Percentiles rank a stretch among this genome's conserved stretches.
Evolutionary conservation across 2,113 vertebrate species (phyloP).

Genomic region (Myiagra hebetior): DNA sequence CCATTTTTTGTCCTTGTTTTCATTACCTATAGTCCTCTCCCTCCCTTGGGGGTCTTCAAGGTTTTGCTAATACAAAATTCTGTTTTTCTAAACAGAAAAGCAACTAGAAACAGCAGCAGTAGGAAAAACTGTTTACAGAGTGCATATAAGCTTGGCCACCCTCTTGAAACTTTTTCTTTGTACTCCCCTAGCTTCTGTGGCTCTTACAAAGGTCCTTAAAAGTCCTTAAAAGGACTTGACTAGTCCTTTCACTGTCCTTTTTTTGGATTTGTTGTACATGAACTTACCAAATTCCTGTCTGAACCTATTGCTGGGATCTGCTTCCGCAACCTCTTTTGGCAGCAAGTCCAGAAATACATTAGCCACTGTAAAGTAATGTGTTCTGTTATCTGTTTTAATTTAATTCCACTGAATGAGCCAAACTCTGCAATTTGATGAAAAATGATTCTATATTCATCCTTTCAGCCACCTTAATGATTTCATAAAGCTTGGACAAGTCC

Average conservation of each 20-base stretch:
- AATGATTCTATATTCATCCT: neutral
- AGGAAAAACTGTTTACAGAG: neutral
- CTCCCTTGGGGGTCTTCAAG: neutral
- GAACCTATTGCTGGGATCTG: neutral
- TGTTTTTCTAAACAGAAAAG: neutral
- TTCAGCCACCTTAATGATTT: neutral
- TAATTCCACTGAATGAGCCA: neutral
- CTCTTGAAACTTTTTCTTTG: neutral
- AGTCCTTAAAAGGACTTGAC: no score
- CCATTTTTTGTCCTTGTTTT: neutral
- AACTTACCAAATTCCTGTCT: neutral
- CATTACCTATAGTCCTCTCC: neutral
- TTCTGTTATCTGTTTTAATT: neutral
- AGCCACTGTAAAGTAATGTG: neutral
- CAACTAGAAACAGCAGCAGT: neutral
- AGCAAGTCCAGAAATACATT: neutral
- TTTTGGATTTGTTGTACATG: neutral
- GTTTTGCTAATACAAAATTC: neutral
- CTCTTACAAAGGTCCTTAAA: neutral
- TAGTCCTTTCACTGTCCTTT: neutral
- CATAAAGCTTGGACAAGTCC: neutral
- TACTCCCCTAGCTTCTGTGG: neutral
- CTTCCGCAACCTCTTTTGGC: neutral
- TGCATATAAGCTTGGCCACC: neutral
- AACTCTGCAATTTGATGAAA: neutral